Evolutionary conservation across 1,140 invertebrate species (phyloP), one percentile per base, ranked within the genome.

Genomic region (Anthonomus grandis): DNA sequence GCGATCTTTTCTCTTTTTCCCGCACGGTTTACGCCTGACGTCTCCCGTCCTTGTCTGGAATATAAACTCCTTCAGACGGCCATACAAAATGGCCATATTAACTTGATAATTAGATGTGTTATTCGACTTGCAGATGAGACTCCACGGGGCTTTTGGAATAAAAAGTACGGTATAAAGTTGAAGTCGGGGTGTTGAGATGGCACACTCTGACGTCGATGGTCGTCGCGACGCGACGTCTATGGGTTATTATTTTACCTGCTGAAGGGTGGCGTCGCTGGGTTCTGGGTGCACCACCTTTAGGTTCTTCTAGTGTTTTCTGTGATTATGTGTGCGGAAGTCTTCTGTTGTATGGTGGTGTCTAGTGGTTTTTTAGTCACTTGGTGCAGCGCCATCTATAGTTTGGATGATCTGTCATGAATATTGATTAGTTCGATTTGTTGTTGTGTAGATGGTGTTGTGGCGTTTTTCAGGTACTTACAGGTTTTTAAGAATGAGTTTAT

Each of bases 91-190:
- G 79, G 80, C 85, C 85, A 86, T 87, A 87, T 87, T 86, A 87
- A 87, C 85, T 87, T 88, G 85, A 87, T 88, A 88, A 88, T 88
- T 88, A 88, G 85, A 81, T 86, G 81, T 84, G 85, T 86, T 87
- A 87, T 88, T 86, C 82, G 86, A 88, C 86, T 88, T 88, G 86
- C 86, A 88, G 86, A 88, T 88, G 85, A 87, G 86, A 65, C 65
- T 64, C 64, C 60, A 62, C 57, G 67, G 68, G 69, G 71, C n/a
- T n/a, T n/a, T n/a, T 73, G 70, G 72, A 70, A 74, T 74, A 74
- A 74, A 74, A 74, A 74, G 72, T 71, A 67, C 60, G 63, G 62
- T 73, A 73, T 73, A 73, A 73, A 73, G 71, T 72, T 72, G 69
- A 63, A 67, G 63, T n/a, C n/a, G 68, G 68, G 69, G 64, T 67